Percentiles rank a stretch among this genome's conserved stretches.
These are phyloP conservation scores for Chaetops frenatus DNA, from an alignment of 2,113 vertebrate genomes.

Conservation along the genomic window DNA sequence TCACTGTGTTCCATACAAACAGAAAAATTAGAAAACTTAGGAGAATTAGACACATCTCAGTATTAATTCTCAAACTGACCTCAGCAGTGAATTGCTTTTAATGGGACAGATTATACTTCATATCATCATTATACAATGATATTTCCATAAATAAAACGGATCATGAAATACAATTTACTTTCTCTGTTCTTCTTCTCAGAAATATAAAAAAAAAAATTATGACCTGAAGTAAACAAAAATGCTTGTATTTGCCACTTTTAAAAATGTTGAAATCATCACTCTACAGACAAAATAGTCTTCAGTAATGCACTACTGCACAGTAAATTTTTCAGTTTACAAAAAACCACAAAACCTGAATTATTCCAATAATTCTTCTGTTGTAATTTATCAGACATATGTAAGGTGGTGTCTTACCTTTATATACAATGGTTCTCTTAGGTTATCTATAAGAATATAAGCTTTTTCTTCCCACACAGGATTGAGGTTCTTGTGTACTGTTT, in stretches of 20 bases:
- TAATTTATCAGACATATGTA: not conserved
- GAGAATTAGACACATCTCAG: not conserved
- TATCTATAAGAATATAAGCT: slow-evolving; percentile 80
- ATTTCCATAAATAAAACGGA: not conserved
- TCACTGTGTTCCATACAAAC: not conserved
- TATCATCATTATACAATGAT: not conserved
- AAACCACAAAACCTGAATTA: not conserved
- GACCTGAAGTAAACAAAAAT: not conserved
- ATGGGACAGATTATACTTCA: not conserved
- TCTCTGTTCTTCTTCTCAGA: not conserved
- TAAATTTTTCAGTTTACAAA: not conserved
- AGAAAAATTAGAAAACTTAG: not conserved
- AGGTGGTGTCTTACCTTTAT: slow-evolving; percentile 81
- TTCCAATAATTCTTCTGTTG: not conserved
- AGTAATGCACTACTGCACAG: not conserved
- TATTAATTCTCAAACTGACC: not conserved
- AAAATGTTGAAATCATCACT: not conserved
- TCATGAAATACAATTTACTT: not conserved
- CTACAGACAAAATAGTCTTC: not conserved
- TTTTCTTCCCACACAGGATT: slow-evolving; percentile 97
- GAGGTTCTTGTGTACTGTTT: slow-evolving; percentile 93
- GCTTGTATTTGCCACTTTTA: not conserved
- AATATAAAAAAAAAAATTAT: not conserved
- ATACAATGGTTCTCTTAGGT: slow-evolving; percentile 83
- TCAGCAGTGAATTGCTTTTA: not conserved